Conservation (phyloP, 2,113 vertebrate genomes). For the Paramormyrops kingsleyae region DNA sequence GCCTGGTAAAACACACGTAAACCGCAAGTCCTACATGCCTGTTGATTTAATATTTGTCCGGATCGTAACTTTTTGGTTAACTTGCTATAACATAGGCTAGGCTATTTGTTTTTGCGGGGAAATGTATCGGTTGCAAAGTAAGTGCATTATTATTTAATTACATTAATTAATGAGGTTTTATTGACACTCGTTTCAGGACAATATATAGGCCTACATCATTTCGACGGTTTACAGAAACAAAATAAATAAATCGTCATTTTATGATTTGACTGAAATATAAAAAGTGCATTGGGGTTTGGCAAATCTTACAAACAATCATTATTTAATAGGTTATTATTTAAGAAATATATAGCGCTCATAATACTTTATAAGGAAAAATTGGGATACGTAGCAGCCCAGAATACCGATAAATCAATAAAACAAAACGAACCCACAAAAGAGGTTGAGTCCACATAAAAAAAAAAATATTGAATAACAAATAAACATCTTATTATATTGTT, state of each 20-base stretch:
- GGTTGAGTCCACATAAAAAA: background rate
- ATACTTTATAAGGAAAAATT: background rate
- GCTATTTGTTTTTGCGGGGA: background rate
- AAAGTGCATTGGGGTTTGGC: background rate
- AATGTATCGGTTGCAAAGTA: background rate
- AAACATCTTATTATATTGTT: background rate
- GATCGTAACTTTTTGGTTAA: background rate
- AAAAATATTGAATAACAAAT: background rate
- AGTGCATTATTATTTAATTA: background rate
- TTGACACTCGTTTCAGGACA: background rate
- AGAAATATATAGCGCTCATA: background rate
- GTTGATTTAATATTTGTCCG: background rate
- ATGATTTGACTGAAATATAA: background rate
- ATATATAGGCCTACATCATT: background rate
- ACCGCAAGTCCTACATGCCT: background rate
- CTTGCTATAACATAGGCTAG: background rate
- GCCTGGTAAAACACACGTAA: background rate
- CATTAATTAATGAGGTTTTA: background rate
- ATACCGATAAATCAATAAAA: background rate
- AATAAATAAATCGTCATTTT: background rate
- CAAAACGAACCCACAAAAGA: background rate
- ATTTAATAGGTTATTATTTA: background rate
- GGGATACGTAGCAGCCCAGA: background rate
- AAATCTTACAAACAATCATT: background rate
- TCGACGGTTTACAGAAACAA: background rate